Evolutionary conservation across 2,888 invertebrate genomes (phyloP).

Genomic region (Monoplex corrugatus): DNA sequence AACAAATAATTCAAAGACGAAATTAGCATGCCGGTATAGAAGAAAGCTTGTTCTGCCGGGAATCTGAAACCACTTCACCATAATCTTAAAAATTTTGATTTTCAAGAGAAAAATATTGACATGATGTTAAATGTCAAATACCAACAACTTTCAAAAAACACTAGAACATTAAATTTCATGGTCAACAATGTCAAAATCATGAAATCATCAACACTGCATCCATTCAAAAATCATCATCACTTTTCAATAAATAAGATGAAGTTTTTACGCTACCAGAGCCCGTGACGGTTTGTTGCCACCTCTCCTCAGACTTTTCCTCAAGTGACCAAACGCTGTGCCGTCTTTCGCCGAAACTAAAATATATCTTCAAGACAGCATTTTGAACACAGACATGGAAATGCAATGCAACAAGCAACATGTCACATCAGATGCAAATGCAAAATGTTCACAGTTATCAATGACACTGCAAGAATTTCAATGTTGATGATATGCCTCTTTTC

Average conservation of each 20-base stretch:
- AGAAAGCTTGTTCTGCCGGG: background rate
- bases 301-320: constrained; percentile 12
- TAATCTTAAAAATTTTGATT: constrained; percentile 3
- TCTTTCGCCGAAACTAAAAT: constrained; percentile 23
- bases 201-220: constrained; percentile 8
- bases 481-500: too few relatives aligned
- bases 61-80: constrained; percentile 13
- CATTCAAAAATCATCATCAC: background rate
- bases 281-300: background rate
- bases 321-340: background rate
- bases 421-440: constrained; percentile 13
- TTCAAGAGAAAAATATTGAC: background rate
- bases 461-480: background rate
- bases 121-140: background rate
- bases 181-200: constrained; percentile 8
- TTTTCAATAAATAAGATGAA: background rate
- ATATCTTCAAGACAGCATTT: constrained; percentile 19
- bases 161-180: background rate
- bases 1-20: too few relatives aligned
- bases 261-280: background rate
- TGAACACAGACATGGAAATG: background rate
- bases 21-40: too few relatives aligned
- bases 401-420: constrained; percentile 33
- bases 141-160: background rate
- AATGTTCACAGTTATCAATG: background rate